phyloP scores from a whole-genome alignment of 2,797 vertebrate species.

The Zalophus californianus region DNA sequence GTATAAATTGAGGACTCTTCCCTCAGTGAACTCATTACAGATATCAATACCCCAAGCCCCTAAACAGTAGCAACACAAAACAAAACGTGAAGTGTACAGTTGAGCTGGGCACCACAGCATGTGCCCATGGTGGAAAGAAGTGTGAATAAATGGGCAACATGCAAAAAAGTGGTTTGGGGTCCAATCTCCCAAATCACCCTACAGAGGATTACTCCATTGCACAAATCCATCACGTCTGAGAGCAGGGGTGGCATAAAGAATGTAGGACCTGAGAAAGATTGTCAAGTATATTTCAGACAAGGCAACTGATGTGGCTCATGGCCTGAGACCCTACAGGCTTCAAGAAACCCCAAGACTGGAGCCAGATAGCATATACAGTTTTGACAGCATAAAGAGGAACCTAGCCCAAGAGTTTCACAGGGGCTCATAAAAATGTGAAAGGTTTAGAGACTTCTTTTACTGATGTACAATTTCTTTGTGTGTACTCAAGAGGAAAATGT shows the following conservation, averaged over 20 bases:
- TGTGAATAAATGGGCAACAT: not conserved
- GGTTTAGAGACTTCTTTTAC: slow-evolving; percentile 77
- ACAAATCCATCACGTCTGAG: slow-evolving; percentile 21
- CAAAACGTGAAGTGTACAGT: not conserved
- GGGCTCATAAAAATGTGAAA: slow-evolving; percentile 71
- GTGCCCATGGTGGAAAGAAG: not conserved
- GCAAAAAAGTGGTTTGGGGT: not conserved
- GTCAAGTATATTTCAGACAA: slow-evolving; percentile 22
- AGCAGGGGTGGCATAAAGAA: not conserved
- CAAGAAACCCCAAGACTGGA: slow-evolving; percentile 46
- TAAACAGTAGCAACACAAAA: not conserved
- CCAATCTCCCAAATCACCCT: slow-evolving; percentile 39
- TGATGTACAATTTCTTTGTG: slow-evolving; percentile 81
- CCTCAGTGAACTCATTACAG: not conserved
- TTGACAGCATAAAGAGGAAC: not conserved
- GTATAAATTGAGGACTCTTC: not conserved
- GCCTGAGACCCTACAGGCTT: slow-evolving; percentile 37
- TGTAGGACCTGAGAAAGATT: not conserved
- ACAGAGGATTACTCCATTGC: not conserved
- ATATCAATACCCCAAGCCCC: not conserved
- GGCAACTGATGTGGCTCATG: not conserved
- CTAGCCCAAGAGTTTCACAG: not conserved
- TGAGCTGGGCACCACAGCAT: not conserved
- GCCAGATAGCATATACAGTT: slow-evolving; percentile 60
- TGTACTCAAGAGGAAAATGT: slow-evolving; percentile 79